Evolutionary conservation across 2,113 vertebrate species (phyloP).

Genomic region (Oryzias melastigma): DNA sequence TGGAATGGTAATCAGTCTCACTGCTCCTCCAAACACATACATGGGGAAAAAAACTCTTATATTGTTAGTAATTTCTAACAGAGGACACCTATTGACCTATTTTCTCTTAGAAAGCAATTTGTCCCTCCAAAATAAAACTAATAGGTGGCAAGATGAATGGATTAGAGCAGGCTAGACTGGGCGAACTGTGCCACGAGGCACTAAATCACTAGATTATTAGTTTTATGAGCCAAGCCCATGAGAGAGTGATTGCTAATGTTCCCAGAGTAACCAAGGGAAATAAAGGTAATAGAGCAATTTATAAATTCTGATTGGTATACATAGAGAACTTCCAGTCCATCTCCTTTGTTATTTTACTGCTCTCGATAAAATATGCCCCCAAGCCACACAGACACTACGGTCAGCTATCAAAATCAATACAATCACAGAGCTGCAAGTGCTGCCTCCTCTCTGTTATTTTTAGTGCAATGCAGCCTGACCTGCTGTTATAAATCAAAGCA

Average conservation of each 20-base stretch:
- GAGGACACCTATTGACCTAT: slow-evolving; percentile 81
- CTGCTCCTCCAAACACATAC: slow-evolving; percentile 58
- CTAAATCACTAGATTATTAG: slow-evolving; percentile 86
- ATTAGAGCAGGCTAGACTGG: slow-evolving; percentile 73
- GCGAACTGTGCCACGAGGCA: slow-evolving; percentile 74
- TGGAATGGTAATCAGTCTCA: slow-evolving; percentile 71
- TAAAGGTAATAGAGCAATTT: slow-evolving; percentile 86
- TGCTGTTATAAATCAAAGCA: slow-evolving; percentile 75
- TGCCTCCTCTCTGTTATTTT: slow-evolving; percentile 74
- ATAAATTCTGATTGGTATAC: slow-evolving; percentile 87
- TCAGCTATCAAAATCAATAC: slow-evolving; percentile 78
- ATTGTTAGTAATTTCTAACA: slow-evolving; percentile 77
- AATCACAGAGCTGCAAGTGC: slow-evolving; percentile 63
- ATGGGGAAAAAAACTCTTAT: slow-evolving; percentile 57
- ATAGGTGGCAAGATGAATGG: slow-evolving; percentile 84
- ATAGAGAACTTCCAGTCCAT: slow-evolving; percentile 82
- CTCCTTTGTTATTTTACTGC: slow-evolving; percentile 81
- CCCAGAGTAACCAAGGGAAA: slow-evolving; percentile 84
- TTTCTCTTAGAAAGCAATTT: slow-evolving; percentile 82
- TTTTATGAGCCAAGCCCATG: slow-evolving; percentile 81
- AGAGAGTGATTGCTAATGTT: slow-evolving; percentile 87
- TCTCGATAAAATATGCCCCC: slow-evolving; percentile 75
- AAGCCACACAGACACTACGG: slow-evolving; percentile 68
- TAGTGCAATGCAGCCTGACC: slow-evolving; percentile 65
- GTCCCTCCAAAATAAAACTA: slow-evolving; percentile 81